Evolutionary conservation across 2,797 vertebrate genomes (phyloP).

Genomic region (Neopelma chrysocephalum): DNA sequence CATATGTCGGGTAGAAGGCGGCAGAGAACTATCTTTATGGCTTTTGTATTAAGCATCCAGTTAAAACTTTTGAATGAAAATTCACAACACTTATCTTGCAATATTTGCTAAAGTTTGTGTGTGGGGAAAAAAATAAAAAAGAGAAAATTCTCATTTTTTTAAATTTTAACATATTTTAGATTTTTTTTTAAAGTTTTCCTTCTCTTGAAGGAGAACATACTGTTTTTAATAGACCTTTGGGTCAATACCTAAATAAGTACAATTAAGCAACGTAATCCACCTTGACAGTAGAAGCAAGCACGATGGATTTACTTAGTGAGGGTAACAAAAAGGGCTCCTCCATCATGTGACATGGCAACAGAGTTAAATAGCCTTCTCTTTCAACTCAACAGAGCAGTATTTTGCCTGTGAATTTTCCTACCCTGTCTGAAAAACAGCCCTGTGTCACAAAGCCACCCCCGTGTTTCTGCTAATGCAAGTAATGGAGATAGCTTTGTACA

Average conservation of each 20-base stretch:
- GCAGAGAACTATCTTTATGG: not conserved
- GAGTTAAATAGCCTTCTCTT: not conserved
- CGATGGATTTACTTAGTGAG: not conserved
- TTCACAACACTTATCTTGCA: not conserved
- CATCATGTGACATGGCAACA: not conserved
- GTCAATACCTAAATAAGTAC: not conserved
- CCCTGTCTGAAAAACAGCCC: not conserved
- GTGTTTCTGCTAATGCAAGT: not conserved
- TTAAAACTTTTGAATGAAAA: not conserved
- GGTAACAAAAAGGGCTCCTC: not conserved
- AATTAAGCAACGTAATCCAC: not conserved
- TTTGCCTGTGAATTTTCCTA: not conserved
- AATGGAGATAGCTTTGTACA: not conserved
- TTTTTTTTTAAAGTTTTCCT: not conserved
- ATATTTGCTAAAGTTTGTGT: not conserved
- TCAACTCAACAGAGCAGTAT: not conserved
- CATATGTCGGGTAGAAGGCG: not conserved
- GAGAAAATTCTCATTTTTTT: not conserved
- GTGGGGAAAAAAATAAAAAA: not conserved
- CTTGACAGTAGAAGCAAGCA: not conserved
- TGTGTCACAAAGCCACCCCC: not conserved
- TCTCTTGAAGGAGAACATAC: not conserved
- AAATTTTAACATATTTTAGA: not conserved
- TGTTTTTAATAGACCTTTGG: not conserved
- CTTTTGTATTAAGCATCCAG: not conserved